phyloP scores from a whole-genome alignment of 1,140 invertebrate genomes.

The Atta texana region DNA sequence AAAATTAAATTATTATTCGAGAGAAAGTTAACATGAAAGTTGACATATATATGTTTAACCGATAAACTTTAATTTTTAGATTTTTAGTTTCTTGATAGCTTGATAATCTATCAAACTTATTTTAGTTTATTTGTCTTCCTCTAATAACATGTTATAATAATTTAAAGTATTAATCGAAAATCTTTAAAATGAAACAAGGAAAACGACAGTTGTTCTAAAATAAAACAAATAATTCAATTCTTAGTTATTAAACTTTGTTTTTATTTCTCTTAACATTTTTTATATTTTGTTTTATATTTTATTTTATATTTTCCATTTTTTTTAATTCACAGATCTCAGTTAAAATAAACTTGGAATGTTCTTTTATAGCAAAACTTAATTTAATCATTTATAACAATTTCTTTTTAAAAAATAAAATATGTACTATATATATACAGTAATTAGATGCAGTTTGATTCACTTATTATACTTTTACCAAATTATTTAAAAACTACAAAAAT shows the following conservation, averaged over 20 bases:
- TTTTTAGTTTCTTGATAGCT: neutral
- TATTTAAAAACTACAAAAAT: neutral
- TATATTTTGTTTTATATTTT: neutral
- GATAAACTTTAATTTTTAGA: neutral
- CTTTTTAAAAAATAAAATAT: neutral
- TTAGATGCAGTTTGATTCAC: neutral
- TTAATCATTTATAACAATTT: neutral
- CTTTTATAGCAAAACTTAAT: neutral
- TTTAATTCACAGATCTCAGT: neutral
- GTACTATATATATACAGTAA: neutral
- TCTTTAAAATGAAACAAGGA: neutral
- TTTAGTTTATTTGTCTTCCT: neutral
- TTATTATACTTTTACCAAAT: neutral
- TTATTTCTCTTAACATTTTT: neutral
- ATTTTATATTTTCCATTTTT: neutral
- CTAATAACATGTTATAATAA: neutral
- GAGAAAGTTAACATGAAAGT: neutral
- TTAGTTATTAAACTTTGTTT: neutral
- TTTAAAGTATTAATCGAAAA: neutral
- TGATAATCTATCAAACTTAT: neutral
- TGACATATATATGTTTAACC: neutral
- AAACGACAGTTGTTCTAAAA: neutral
- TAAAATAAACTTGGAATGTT: neutral
- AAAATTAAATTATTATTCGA: conserved; percentile 17
- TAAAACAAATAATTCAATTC: neutral